These are phyloP conservation scores for Ennomos quercinarius DNA, from an alignment of 2,888 invertebrate species.

Conservation along the genomic window DNA sequence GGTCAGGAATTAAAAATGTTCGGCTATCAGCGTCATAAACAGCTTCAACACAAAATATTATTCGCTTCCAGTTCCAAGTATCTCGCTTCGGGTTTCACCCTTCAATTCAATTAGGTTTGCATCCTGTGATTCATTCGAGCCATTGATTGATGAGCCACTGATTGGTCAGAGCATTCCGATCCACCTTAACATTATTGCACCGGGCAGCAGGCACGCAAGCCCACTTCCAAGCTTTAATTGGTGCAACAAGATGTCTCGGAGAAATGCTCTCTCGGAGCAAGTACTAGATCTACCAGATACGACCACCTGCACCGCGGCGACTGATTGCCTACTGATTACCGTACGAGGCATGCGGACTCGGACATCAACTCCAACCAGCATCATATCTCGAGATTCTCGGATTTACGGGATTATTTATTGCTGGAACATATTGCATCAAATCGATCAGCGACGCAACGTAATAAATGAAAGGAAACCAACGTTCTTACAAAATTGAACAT, in stretches of 20 bases:
- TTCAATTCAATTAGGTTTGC: conserved; percentile 20
- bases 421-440: conserved; percentile 21
- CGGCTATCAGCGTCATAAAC: too few relatives aligned
- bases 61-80: neutral
- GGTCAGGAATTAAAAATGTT: too few relatives aligned
- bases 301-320: conserved; percentile 23
- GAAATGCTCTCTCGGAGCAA: conserved; percentile 32
- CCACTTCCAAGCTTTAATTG: conserved; percentile 17
- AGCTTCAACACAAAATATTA: too few relatives aligned
- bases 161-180: conserved; percentile 23
- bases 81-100: neutral
- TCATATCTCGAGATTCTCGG: conserved; percentile 3
- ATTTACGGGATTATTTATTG: conserved; percentile 23
- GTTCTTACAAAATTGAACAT: too few relatives aligned
- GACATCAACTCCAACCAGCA: conserved; percentile 20
- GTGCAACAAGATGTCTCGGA: conserved; percentile 32
- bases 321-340: conserved; percentile 39
- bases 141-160: conserved; percentile 12
- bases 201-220: conserved; percentile 14
- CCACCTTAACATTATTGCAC: conserved; percentile 26
- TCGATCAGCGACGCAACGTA: conserved; percentile 26
- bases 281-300: conserved; percentile 18
- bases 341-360: conserved; percentile 31
- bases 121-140: conserved; percentile 20
- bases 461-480: conserved; percentile 17